phyloP scores from a whole-genome alignment of 2,797 vertebrate species.

The Protonibea diacanthus region DNA sequence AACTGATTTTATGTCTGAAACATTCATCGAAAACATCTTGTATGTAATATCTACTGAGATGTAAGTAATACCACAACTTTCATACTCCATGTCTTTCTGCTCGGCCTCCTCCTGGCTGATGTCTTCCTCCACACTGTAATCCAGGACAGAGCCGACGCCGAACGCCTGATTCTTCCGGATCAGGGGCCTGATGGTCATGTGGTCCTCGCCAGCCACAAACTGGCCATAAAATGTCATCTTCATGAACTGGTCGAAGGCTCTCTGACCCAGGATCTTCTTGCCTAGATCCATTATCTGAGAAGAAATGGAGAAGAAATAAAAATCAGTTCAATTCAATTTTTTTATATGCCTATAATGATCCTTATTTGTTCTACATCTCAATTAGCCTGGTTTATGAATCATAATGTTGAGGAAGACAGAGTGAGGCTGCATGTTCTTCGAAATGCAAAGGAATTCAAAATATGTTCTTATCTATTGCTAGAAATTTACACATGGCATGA shows the following conservation, averaged over 20 bases:
- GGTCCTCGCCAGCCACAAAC: conserved; percentile 95
- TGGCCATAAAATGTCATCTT: conserved; percentile 97
- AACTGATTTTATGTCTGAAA: neutral
- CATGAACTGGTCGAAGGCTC: conserved; percentile 89
- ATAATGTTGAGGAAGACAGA: neutral
- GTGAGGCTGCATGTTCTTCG: neutral
- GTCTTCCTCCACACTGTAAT: conserved; percentile 93
- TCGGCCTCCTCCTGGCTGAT: conserved; percentile 82
- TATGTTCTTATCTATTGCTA: neutral
- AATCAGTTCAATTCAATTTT: neutral
- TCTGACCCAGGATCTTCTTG: conserved; percentile 87
- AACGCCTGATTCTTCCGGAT: conserved; percentile 89
- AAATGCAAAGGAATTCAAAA: conserved; percentile 7
- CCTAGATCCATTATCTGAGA: conserved; percentile 87
- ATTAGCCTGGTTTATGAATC: neutral
- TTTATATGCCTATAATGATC: neutral
- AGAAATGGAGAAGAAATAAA: conserved; percentile 9
- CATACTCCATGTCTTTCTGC: conserved; percentile 85
- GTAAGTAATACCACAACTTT: neutral
- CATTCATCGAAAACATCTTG: neutral
- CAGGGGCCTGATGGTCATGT: conserved; percentile 89
- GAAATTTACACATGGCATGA: neutral
- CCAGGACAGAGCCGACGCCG: conserved; percentile 91
- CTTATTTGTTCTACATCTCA: neutral
- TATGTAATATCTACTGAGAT: neutral